Evolutionary conservation across 2,797 vertebrate genomes (phyloP).

Genomic region (Esox lucius): DNA sequence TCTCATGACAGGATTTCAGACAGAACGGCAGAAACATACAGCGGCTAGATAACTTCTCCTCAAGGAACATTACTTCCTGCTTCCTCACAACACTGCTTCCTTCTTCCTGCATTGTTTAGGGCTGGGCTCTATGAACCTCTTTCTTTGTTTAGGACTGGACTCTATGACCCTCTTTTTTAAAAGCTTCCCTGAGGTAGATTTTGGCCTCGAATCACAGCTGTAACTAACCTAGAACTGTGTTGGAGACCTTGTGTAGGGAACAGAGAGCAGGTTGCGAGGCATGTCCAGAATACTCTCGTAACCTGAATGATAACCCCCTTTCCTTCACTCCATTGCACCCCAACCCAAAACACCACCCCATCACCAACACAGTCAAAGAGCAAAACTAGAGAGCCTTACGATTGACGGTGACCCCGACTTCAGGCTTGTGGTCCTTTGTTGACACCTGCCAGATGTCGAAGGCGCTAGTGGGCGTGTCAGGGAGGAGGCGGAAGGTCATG

Average conservation of each 20-base stretch:
- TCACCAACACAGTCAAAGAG: constrained; percentile 5
- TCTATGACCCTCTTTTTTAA: too few relatives aligned
- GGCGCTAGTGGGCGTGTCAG: constrained; percentile 84
- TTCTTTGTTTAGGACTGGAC: too few relatives aligned
- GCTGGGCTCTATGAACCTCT: too few relatives aligned
- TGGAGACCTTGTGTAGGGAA: not conserved
- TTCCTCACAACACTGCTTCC: not conserved
- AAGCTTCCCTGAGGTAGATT: too few relatives aligned
- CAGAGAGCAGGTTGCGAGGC: not conserved
- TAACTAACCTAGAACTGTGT: too few relatives aligned
- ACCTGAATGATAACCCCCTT: not conserved
- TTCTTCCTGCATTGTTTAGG: too few relatives aligned
- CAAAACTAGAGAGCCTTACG: constrained; percentile 71
- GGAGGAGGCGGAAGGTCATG: constrained; percentile 88
- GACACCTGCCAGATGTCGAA: constrained; percentile 98
- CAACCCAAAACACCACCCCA: too few relatives aligned
- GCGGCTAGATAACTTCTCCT: constrained; percentile 19
- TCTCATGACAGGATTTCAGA: constrained; percentile 10
- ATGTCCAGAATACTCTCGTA: not conserved
- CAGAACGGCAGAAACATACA: constrained; percentile 26
- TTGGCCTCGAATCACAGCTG: too few relatives aligned
- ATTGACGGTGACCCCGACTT: constrained; percentile 89
- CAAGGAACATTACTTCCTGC: not conserved
- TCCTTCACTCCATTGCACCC: not conserved
- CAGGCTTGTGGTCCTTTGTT: constrained; percentile 86